These are phyloP conservation scores for Druon quercuslanigerum DNA, from an alignment of 1,140 invertebrate species.

Conservation along the genomic window DNA sequence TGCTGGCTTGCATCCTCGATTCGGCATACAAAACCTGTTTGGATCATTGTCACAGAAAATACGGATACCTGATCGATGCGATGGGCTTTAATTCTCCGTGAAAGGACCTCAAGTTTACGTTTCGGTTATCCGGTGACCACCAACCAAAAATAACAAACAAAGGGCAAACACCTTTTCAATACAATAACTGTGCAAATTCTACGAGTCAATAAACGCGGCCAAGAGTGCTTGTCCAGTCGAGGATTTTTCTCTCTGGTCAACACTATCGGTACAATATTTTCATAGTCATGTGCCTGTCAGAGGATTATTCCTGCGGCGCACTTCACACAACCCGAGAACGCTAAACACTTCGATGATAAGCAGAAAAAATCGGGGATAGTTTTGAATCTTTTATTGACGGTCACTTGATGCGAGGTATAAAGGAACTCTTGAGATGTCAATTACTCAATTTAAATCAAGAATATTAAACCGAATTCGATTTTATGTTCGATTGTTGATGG, in stretches of 20 bases:
- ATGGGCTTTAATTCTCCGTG: slow-evolving; percentile 45
- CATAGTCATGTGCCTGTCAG: slow-evolving; percentile 11
- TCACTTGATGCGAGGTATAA: background rate
- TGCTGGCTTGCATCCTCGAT: slow-evolving; percentile 37
- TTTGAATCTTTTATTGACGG: background rate
- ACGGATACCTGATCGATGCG: slow-evolving; percentile 18
- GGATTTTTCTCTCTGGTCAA: background rate
- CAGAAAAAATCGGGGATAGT: background rate
- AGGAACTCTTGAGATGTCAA: slow-evolving; percentile 13
- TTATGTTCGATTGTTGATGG: background rate
- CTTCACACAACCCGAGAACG: background rate
- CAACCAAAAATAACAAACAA: background rate
- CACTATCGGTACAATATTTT: background rate
- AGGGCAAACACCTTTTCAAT: background rate
- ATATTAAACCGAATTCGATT: background rate
- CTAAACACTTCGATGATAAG: background rate
- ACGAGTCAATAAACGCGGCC: background rate
- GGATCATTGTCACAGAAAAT: slow-evolving; percentile 31
- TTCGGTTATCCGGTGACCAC: slow-evolving; percentile 39
- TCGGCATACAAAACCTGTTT: slow-evolving; percentile 35
- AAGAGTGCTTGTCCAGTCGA: background rate
- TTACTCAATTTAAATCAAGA: background rate
- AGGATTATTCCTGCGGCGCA: background rate
- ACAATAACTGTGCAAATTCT: slow-evolving; percentile 9
- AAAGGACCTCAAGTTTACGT: slow-evolving; percentile 37